Conservation (phyloP, 2,888 invertebrate species). For the Meandrusa payeni region DNA sequence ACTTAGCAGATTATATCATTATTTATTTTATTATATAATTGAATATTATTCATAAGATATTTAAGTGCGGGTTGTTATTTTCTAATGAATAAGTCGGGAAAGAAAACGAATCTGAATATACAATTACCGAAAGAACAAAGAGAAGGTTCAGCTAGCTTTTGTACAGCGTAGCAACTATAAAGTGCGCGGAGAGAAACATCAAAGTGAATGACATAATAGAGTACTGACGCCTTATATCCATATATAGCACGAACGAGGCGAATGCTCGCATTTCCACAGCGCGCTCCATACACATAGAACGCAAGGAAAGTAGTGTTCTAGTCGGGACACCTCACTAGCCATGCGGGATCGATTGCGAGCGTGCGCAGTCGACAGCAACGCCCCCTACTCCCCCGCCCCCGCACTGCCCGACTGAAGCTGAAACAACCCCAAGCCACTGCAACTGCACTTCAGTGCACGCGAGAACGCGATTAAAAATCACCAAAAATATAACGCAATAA, state of each 20-base stretch:
- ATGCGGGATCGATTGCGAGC: conserved; percentile 73
- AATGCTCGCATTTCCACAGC: conserved; percentile 30
- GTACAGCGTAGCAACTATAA: conserved; percentile 34
- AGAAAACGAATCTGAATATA: background rate
- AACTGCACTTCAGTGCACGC: conserved; percentile 78
- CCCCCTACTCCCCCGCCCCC: conserved; percentile 47
- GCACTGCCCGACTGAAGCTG: conserved; percentile 43
- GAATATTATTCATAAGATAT: too few species aligned
- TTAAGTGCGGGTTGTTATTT: too few species aligned
- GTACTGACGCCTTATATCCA: conserved; percentile 36
- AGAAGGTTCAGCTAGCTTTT: conserved; percentile 30
- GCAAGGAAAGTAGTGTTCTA: conserved; percentile 55
- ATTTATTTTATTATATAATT: too few species aligned
- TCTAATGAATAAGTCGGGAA: too few species aligned
- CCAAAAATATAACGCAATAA: conserved; percentile 45
- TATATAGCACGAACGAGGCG: conserved; percentile 34
- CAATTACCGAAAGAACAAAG: conserved; percentile 34
- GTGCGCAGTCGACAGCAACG: conserved; percentile 54
- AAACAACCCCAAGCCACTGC: conserved; percentile 50
- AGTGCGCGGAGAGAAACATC: conserved; percentile 50
- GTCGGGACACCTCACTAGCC: conserved; percentile 59
- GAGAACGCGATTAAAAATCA: conserved; percentile 54
- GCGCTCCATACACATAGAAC: conserved; percentile 38
- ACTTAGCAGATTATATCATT: too few species aligned
- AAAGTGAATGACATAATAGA: conserved; percentile 77